Percentiles rank a stretch among this genome's conserved stretches.
Evolutionary conservation across 2,797 vertebrate genomes (phyloP).

Genomic region (Lepus townsendii): DNA sequence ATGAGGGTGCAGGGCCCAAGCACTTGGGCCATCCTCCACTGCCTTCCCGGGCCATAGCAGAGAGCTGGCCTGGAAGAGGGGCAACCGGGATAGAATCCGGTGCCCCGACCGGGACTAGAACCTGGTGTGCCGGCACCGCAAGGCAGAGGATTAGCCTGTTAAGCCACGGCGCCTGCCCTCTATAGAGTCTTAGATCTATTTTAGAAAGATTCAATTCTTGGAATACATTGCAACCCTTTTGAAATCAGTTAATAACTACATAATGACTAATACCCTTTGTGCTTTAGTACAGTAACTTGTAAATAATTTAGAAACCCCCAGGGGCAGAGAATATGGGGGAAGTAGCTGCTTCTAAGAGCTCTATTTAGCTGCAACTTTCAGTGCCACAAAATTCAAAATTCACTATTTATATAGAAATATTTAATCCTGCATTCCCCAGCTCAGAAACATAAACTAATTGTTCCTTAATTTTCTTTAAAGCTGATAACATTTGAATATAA

Average conservation of each 20-base stretch:
- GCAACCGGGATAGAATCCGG: no score
- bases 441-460: constrained; percentile 27
- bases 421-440: not conserved
- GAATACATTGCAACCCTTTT: not conserved
- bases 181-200: not conserved
- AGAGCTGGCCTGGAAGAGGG: no score
- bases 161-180: not conserved
- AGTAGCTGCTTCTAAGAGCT: not conserved
- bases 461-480: constrained; percentile 55
- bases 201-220: not conserved
- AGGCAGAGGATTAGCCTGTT: no score
- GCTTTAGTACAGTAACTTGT: not conserved
- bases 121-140: no score
- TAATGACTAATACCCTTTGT: not conserved
- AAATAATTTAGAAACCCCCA: not conserved
- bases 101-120: no score
- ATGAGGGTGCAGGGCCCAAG: no score
- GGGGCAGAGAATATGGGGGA: not conserved
- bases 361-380: not conserved
- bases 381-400: not conserved
- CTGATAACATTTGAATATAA: constrained; percentile 65
- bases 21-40: no score
- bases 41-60: no score
- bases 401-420: not conserved
- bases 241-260: not conserved